A percentile compares a stretch with the other conserved stretches of the same genome.
Conservation (phyloP, 2,888 invertebrate species). For the Ptychoptera contaminata region DNA sequence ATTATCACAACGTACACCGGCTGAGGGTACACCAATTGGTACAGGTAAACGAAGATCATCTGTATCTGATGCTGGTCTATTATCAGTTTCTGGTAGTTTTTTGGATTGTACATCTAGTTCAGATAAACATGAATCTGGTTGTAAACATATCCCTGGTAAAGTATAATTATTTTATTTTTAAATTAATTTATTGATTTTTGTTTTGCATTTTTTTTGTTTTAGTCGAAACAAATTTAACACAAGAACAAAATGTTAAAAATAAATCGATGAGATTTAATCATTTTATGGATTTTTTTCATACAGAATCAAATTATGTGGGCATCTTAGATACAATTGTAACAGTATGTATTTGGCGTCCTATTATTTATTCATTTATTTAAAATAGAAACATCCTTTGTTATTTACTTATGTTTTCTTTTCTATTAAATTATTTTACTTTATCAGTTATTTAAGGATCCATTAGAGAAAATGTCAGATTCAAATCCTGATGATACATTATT, state of each 20-base stretch:
- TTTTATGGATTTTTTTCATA: slow-evolving; percentile 76
- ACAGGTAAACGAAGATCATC: slow-evolving; percentile 64
- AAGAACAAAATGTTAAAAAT: slow-evolving; percentile 25
- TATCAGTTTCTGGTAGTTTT: slow-evolving; percentile 76
- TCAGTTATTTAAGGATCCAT: slow-evolving; percentile 83
- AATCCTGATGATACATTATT: slow-evolving; percentile 54
- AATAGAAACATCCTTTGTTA: not conserved
- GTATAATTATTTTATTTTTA: not conserved
- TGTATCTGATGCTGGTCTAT: slow-evolving; percentile 67
- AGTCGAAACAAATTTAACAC: slow-evolving; percentile 13
- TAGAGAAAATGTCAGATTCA: slow-evolving; percentile 74
- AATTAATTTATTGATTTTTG: slow-evolving; percentile 2
- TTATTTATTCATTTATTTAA: slow-evolving; percentile 7
- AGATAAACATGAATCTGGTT: slow-evolving; percentile 37
- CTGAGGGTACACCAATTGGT: slow-evolving; percentile 29
- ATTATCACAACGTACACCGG: slow-evolving; percentile 32
- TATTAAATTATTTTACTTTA: slow-evolving; percentile 15
- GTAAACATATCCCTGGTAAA: slow-evolving; percentile 18
- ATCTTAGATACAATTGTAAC: slow-evolving; percentile 86
- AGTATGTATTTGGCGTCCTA: slow-evolving; percentile 38
- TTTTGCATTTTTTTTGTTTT: slow-evolving; percentile 10
- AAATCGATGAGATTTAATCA: slow-evolving; percentile 32
- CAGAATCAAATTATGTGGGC: slow-evolving; percentile 94
- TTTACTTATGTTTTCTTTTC: slow-evolving; percentile 6
- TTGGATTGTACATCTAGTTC: slow-evolving; percentile 79